Conservation (phyloP, 2,113 vertebrate genomes). For the Danionella cerebrum region DNA sequence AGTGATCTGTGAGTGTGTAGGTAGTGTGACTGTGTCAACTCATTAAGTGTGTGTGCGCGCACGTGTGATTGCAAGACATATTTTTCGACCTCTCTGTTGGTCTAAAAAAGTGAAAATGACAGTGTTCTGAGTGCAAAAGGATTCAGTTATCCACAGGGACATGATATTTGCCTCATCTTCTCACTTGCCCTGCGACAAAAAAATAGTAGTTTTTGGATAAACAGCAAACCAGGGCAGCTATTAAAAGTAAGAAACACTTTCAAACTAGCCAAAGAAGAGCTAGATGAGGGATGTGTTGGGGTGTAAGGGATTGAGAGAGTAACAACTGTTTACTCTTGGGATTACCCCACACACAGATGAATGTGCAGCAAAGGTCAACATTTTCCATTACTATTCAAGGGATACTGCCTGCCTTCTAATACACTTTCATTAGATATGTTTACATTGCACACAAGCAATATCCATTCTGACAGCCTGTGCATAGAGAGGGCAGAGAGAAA, state of each 20-base stretch:
- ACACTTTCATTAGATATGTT: conserved; percentile 26
- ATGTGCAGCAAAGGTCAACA: conserved; percentile 5
- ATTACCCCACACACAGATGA: not conserved
- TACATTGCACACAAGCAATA: not conserved
- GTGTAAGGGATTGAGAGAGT: not conserved
- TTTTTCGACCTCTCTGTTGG: not conserved
- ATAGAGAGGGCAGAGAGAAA: not conserved
- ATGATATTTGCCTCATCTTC: not conserved
- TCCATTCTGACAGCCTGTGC: conserved; percentile 4
- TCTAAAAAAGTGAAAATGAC: conserved; percentile 11
- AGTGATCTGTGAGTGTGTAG: not conserved
- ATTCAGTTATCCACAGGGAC: conserved; percentile 2
- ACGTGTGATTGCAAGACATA: not conserved
- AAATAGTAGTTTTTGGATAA: not conserved
- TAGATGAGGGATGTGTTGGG: not conserved
- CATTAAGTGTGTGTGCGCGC: not conserved
- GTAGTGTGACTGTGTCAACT: not conserved
- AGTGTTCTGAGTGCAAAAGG: conserved; percentile 1
- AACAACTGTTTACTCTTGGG: not conserved
- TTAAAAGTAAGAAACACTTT: not conserved
- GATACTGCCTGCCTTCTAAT: not conserved
- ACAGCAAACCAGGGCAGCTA: not conserved
- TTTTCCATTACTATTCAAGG: conserved; percentile 17
- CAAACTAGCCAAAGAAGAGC: not conserved
- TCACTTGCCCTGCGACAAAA: not conserved